phyloP scores from a whole-genome alignment of 2,113 vertebrate species.

The Lasiurus cinereus region DNA sequence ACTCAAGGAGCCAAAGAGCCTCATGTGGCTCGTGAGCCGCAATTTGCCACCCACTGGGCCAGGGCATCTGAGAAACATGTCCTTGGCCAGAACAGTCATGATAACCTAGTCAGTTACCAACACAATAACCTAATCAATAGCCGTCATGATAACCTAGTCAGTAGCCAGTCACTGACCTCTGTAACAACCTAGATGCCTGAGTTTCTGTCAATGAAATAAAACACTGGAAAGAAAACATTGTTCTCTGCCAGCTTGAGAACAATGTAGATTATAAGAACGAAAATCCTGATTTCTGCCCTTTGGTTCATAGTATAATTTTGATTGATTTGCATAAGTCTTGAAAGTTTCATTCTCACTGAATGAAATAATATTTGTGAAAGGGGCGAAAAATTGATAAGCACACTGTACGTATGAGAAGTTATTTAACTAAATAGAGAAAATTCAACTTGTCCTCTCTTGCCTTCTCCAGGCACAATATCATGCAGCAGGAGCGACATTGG shows the following conservation, averaged over 20 bases:
- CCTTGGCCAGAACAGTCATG: slow-evolving; percentile 1
- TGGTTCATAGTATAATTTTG: background rate
- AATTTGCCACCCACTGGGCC: background rate
- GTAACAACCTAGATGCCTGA: background rate
- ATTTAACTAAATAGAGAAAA: slow-evolving; percentile 28
- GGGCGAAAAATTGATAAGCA: slow-evolving; percentile 7
- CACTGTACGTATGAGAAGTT: background rate
- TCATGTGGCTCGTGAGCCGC: too few species aligned
- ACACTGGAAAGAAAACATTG: background rate
- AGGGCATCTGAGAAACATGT: slow-evolving; percentile 37
- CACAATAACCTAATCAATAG: background rate
- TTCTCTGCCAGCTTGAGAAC: background rate
- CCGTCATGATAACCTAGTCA: background rate
- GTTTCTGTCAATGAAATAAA: slow-evolving; percentile 51
- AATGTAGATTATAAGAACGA: slow-evolving; percentile 4
- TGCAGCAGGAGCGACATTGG: background rate
- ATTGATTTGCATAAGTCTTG: background rate
- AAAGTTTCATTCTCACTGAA: slow-evolving; percentile 10
- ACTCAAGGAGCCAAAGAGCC: too few species aligned
- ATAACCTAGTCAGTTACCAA: background rate
- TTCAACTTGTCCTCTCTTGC: background rate
- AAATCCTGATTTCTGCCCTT: slow-evolving; percentile 25
- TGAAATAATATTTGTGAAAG: slow-evolving; percentile 17
- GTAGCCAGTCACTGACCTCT: slow-evolving; percentile 8
- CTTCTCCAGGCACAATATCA: slow-evolving; percentile 7